phyloP scores from a whole-genome alignment of 2,888 invertebrate species.

The Thyatira batis region DNA sequence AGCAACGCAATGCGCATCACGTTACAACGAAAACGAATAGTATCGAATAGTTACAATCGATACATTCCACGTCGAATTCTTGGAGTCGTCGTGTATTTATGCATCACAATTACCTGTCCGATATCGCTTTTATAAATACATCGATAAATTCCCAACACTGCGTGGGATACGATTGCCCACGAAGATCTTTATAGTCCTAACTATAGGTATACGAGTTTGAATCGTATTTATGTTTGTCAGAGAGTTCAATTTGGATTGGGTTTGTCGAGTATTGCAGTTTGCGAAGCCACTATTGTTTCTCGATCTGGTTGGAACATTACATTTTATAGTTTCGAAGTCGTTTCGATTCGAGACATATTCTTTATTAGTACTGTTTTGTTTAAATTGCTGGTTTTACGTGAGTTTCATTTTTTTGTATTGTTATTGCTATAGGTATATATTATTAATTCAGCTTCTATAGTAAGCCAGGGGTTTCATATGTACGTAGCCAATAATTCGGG shows the following conservation, averaged over 20 bases:
- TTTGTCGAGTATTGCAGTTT: conserved; percentile 27
- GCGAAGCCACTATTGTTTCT: conserved; percentile 61
- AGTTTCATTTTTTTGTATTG: conserved; percentile 26
- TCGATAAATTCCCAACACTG: conserved; percentile 36
- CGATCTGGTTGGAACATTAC: conserved; percentile 63
- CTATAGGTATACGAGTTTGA: conserved; percentile 14
- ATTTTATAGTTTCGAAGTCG: conserved; percentile 61
- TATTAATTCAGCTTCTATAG: too few relatives aligned
- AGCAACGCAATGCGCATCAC: too few relatives aligned
- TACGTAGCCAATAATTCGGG: too few relatives aligned
- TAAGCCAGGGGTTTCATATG: too few relatives aligned
- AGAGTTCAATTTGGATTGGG: not conserved
- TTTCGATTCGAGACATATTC: conserved; percentile 57
- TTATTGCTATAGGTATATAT: too few relatives aligned
- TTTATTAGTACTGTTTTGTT: conserved; percentile 47
- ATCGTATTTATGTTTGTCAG: not conserved
- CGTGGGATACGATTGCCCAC: conserved; percentile 37
- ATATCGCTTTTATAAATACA: conserved; percentile 33
- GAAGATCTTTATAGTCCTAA: conserved; percentile 28
- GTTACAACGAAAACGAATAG: not conserved
- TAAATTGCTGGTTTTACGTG: conserved; percentile 43
- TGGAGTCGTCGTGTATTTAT: conserved; percentile 4
- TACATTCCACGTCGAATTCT: not conserved
- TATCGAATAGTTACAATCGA: conserved; percentile 1
- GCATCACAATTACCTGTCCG: conserved; percentile 8